Base-by-base conservation (phyloP, 2,888 invertebrate genomes). In the Xylota segnis region DNA sequence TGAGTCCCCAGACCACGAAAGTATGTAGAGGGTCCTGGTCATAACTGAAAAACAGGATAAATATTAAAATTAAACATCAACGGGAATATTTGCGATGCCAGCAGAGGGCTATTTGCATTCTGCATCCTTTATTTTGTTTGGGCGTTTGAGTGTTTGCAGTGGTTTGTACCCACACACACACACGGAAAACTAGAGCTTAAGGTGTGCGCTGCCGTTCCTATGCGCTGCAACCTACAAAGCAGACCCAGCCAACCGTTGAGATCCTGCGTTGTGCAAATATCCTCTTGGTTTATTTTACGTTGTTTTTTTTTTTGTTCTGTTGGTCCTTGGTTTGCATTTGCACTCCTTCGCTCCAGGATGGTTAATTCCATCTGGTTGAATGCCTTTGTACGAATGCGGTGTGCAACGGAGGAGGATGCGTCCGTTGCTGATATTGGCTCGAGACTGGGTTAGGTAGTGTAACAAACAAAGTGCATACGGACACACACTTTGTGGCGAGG, bases 1-100 rank as follows among this genome's bases (percentile, higher is more conserved):
- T 61, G 65, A 58, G 40, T 43, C 32, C 18, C 40, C 61, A 32
- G 47, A 50, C 45, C 56, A 18, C 40, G 5, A 47, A n/a, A 32
- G 47, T n/a, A 63, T 34, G 50, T 52, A 50, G 45, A 23, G 52
- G n/a, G 54, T 76, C 40, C 71, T 82, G 81, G 76, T 43, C 74
- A 86, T 86, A 86, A 86, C 86, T 82, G 86, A 82, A 86, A 86
- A 86, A 86, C 86, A 86, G 76, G 86, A 86, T 86, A 86, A 86
- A 86, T 86, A 86, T 86, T 86, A 86, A 86, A 86, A 82, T 86
- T 86, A 86, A 81, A 86, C 86, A 86, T 86, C 82, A 82, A 76
- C 86, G 86, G 86, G 86, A 63, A 82, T 86, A 82, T 86, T 86
- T 86, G 86, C 86, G 66, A 72, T 72, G 86, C 86, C 77, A 82